Base-by-base conservation (phyloP, 2,888 invertebrate species). In the Sisyra terminalis region DNA sequence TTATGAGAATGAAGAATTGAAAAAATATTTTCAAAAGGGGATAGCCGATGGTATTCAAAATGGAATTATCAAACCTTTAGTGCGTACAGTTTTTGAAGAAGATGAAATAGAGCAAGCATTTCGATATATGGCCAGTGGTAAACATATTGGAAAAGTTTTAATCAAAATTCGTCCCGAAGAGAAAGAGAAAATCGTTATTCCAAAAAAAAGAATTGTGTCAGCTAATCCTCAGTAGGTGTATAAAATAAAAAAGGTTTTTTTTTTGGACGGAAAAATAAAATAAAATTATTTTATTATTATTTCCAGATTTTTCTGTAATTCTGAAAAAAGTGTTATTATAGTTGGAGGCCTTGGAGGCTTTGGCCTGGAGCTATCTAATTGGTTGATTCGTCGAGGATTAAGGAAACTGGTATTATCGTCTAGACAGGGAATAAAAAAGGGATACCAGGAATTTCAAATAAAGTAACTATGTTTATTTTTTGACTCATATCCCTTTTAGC, bases 321-420 rank as follows among this genome's bases (percentile, higher is more conserved):
- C 60, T 14, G 56, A 67, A 50, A 52, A 65, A 54, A 46, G 68
- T 7, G 73, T 84, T 62, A 53, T 84, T 0, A 69, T 84, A 3
- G 67, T 78, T 1, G 84, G 85, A 9, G 92, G 93, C 36, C 68
- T 94, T 1, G n/a, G n/a, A n/a, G n/a, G n/a, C n/a, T n/a, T n/a
- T n/a, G n/a, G n/a, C n/a, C n/a, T n/a, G n/a, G n/a, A n/a, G n/a
- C n/a, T n/a, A n/a, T n/a, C n/a, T n/a, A n/a, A n/a, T n/a, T n/a
- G n/a, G n/a, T n/a, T n/a, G n/a, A n/a, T n/a, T n/a, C n/a, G n/a
- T n/a, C n/a, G n/a, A n/a, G n/a, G n/a, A n/a, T n/a, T n/a, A n/a
- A n/a, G n/a, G n/a, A n/a, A n/a, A n/a, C n/a, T n/a, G n/a, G n/a
- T n/a, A n/a, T n/a, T n/a, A n/a, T n/a, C n/a, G n/a, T n/a, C n/a